Evolutionary conservation across 2,888 invertebrate species (phyloP).

Genomic region (Erebia aethiops): DNA sequence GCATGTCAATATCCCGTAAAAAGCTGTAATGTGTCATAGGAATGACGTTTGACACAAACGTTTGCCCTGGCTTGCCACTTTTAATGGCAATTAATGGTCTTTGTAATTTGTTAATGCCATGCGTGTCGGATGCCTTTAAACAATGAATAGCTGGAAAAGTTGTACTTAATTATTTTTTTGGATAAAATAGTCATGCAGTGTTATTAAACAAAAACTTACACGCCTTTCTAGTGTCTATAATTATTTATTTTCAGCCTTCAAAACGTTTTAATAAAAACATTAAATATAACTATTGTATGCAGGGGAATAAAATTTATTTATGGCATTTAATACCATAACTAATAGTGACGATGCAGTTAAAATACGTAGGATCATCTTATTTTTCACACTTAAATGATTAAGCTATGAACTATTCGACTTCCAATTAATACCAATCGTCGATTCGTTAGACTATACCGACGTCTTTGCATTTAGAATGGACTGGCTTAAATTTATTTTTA

Average conservation of each 20-base stretch:
- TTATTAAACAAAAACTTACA: slow-evolving; percentile 29
- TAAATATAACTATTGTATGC: slow-evolving; percentile 5
- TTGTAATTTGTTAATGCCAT: slow-evolving; percentile 42
- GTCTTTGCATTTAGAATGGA: slow-evolving; percentile 34
- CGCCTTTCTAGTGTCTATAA: slow-evolving; percentile 17
- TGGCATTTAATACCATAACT: slow-evolving; percentile 30
- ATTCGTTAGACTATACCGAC: slow-evolving; percentile 43
- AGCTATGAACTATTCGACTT: slow-evolving; percentile 44
- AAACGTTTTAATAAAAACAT: slow-evolving; percentile 17
- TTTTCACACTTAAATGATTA: slow-evolving; percentile 48
- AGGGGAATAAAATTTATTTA: neutral
- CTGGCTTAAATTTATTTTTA: slow-evolving; percentile 38
- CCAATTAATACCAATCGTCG: slow-evolving; percentile 44
- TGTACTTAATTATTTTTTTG: slow-evolving; percentile 39
- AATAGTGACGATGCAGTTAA: slow-evolving; percentile 40
- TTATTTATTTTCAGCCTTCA: slow-evolving; percentile 10
- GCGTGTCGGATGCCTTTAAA: slow-evolving; percentile 30
- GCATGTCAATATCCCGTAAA: slow-evolving; percentile 46
- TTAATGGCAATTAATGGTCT: slow-evolving; percentile 38
- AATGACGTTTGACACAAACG: slow-evolving; percentile 48
- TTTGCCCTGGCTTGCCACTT: slow-evolving; percentile 40
- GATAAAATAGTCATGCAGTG: neutral
- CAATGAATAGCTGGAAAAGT: slow-evolving; percentile 23
- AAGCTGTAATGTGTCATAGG: slow-evolving; percentile 47
- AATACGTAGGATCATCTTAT: slow-evolving; percentile 41